Evolutionary conservation across 2,113 vertebrate species (phyloP).

Genomic region (Nansenia antarctica): DNA sequence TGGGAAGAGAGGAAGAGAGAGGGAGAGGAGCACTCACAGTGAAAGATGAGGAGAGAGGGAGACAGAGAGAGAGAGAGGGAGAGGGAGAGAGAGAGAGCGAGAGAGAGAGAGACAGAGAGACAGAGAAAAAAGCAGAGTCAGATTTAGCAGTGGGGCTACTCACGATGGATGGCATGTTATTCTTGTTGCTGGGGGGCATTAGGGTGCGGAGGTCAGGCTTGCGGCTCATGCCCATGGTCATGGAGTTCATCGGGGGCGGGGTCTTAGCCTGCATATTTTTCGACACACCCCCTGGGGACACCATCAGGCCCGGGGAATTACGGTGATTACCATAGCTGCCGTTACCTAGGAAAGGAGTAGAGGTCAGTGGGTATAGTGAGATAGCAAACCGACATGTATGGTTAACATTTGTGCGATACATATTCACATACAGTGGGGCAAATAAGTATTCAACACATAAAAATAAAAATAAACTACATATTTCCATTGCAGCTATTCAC

Average conservation of each 20-base stretch:
- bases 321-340: slow-evolving; percentile 86
- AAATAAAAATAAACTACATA: too few relatives aligned
- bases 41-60: accelerated
- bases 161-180: slow-evolving; percentile 89
- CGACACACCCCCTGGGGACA: slow-evolving; percentile 87
- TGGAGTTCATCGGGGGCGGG: slow-evolving; percentile 72
- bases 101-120: too few relatives aligned
- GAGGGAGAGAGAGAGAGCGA: background rate
- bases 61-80: background rate
- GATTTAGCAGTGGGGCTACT: slow-evolving; percentile 58
- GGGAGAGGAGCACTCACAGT: background rate
- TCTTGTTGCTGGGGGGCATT: slow-evolving; percentile 90
- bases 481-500: too few relatives aligned
- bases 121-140: background rate
- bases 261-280: slow-evolving; percentile 93
- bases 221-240: slow-evolving; percentile 86
- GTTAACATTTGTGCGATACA: too few relatives aligned
- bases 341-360: slow-evolving; percentile 75
- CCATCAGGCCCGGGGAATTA: slow-evolving; percentile 90
- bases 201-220: slow-evolving; percentile 93
- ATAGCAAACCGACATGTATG: too few relatives aligned
- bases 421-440: too few relatives aligned
- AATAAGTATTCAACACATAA: too few relatives aligned
- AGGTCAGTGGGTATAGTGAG: too few relatives aligned
- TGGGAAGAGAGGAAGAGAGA: background rate